Base-by-base conservation (phyloP, 2,797 vertebrate species). In the Eulemur mongoz region DNA sequence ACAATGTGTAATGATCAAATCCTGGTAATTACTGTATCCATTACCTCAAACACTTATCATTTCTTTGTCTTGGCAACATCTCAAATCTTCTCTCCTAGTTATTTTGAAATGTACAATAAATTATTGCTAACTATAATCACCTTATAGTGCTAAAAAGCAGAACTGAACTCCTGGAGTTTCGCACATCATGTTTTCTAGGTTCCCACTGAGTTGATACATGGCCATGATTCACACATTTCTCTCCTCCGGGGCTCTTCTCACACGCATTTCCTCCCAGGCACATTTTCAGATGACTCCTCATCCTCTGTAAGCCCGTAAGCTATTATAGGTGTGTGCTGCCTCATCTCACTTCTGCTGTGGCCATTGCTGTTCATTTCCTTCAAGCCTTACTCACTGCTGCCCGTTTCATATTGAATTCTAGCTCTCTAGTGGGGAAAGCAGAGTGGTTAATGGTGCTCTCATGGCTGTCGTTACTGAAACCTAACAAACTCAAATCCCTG, bases 361-460 rank as follows among this genome's bases (percentile, higher is more conserved):
- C 7, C 35, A 78, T 0, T 20, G 20, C 50, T 57, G 20, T 35
- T 25, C 27, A 84, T 73, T 91, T 94, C 40, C 73, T 72, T 48
- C 35, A 72, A 81, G 54, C 23, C 78, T 79, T 17, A 30, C 30
- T 57, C 40, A 67, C 52, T 61, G 54, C 35, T 84, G 40, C 45
- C 45, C 50, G 15, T 91, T 96, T 88, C n/a, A 12, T 45, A 40
- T 7, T 93, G 61, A 15, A 83, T 40, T 80, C 52, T 69, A 85
- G 54, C 40, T 96, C 61, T 52, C 45, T 18, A 2, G 32, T 27
- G 25, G 54, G 20, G 6, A 69, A 97, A 59, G 14, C 25, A 32
- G 23, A 61, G 17, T 85, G 12, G 59, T 94, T 90, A 88, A 88
- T 32, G 63, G 50, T 40, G 27, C 35, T 67, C 69, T 80, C 61